Conservation (phyloP, 2,888 invertebrate species). For the Bhutanitis thaidina region DNA sequence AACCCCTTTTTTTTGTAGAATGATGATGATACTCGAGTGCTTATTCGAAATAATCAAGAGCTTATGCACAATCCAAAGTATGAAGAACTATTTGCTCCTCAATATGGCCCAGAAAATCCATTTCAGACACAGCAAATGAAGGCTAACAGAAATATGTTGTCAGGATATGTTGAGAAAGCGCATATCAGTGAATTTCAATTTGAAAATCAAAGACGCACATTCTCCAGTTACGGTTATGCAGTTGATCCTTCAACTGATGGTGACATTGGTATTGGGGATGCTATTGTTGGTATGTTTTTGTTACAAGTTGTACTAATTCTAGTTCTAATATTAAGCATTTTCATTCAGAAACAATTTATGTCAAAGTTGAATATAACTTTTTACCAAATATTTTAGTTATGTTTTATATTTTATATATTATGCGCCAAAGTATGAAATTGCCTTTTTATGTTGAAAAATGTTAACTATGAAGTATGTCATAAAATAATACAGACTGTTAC, state of each 20-base stretch:
- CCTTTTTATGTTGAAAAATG: too few species aligned
- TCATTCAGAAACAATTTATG: too few species aligned
- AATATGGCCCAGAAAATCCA: slow-evolving; percentile 95
- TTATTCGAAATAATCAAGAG: slow-evolving; percentile 91
- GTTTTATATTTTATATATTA: too few species aligned
- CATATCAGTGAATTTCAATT: slow-evolving; percentile 98
- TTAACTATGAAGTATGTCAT: too few species aligned
- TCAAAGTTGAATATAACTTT: too few species aligned
- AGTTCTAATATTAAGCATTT: too few species aligned
- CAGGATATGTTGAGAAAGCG: slow-evolving; percentile 96
- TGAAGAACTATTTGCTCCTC: slow-evolving; percentile 96
- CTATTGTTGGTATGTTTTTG: slow-evolving; percentile 66
- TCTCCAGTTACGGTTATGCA: slow-evolving; percentile 96
- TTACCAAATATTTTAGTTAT: too few species aligned
- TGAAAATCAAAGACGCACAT: slow-evolving; percentile 96
- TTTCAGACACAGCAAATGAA: slow-evolving; percentile 94
- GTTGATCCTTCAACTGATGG: slow-evolving; percentile 91
- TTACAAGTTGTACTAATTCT: too few species aligned
- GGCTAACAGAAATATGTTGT: slow-evolving; percentile 92
- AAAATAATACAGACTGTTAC: too few species aligned
- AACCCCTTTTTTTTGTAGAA: slow-evolving; percentile 74
- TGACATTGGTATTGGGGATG: slow-evolving; percentile 58
- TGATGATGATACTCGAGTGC: slow-evolving; percentile 83
- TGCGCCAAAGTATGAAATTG: too few species aligned
- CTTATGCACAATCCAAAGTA: slow-evolving; percentile 94